Base-by-base conservation (phyloP, 2,113 vertebrate species). In the Protobothrops flavoviridis region DNA sequence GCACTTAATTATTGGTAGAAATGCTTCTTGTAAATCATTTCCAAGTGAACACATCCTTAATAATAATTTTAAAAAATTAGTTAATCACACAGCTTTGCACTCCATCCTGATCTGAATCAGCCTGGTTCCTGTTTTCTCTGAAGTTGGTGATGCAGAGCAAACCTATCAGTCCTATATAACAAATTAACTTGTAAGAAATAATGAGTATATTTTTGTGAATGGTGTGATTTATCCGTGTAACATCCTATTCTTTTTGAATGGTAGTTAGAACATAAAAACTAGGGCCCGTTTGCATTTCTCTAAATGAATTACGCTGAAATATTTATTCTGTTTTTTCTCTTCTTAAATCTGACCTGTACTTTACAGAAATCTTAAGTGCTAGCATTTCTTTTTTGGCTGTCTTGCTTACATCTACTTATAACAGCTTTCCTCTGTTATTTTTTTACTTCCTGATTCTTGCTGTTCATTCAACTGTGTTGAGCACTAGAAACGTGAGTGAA, bases 61-160 rank as follows among this genome's bases (percentile, higher is more conserved):
- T 81, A 81, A 81, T 64, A 64, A 57, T 57, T 24, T 8, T 8
- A 5, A 74, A 74, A 1, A 74, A 74, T 3, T 39, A 96, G 95
- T 95, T 96, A 96, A 96, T 93, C 88, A 91, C 0, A 15, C 91
- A 93, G 94, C 95, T 95, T 81, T 39, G 69, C 69, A 81, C 17
- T 94, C 85, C 8, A 55, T 95, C 59, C 33, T 96, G 94, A 95
- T 93, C 90, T 94, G 93, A 94, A 95, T 96, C 94, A 88, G 93
- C 93, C 87, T 90, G 53, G 92, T 90, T 91, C 64, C 48, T 64
- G n/a, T 90, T 92, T 93, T 94, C 90, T 45, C 92, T 81, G 74
- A 81, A 81, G 7, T 20, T 81, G 74, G 17, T 81, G 7, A 21
- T 39, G 74, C 17, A 81, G 69, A 39, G n/a, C 5, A 81, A 6